Evolutionary conservation across 2,888 invertebrate genomes (phyloP).

Genomic region (Mesorhabditis sp.): DNA sequence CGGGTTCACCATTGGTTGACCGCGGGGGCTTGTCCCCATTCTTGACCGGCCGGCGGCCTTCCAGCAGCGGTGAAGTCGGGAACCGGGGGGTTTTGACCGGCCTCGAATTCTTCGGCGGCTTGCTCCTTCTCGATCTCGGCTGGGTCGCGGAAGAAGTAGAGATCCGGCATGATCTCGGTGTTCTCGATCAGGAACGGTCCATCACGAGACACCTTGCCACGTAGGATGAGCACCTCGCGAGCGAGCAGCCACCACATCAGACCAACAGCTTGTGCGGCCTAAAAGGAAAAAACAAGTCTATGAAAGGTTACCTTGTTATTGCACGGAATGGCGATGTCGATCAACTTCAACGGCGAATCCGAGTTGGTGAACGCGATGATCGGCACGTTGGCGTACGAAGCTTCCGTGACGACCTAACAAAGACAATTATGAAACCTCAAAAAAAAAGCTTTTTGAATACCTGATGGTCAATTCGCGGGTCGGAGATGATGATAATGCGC

Average conservation of each 20-base stretch:
- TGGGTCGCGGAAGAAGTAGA: slow-evolving; percentile 98
- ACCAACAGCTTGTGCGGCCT: slow-evolving; percentile 88
- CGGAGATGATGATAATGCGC: slow-evolving; percentile 84
- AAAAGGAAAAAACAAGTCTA: slow-evolving; percentile 14
- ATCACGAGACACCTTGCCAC: slow-evolving; percentile 81
- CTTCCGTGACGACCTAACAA: slow-evolving; percentile 83
- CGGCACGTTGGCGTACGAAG: slow-evolving; percentile 96
- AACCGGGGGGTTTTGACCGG: not conserved
- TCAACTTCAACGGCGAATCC: slow-evolving; percentile 88
- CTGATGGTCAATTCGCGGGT: slow-evolving; percentile 70
- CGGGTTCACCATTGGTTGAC: slow-evolving; percentile 24
- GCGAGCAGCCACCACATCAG: slow-evolving; percentile 98
- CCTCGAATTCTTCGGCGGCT: not conserved
- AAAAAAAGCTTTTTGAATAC: not conserved
- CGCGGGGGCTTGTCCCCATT: slow-evolving; percentile 29
- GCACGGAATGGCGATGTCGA: slow-evolving; percentile 97
- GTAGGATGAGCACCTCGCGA: slow-evolving; percentile 83
- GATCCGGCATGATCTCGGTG: slow-evolving; percentile 79
- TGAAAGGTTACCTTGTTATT: slow-evolving; percentile 78
- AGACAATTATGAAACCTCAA: not conserved
- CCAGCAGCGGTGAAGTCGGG: slow-evolving; percentile 14
- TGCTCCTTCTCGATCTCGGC: slow-evolving; percentile 41
- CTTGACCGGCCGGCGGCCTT: slow-evolving; percentile 18
- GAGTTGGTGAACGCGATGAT: slow-evolving; percentile 97
- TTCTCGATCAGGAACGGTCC: slow-evolving; percentile 70